Conservation (phyloP, 2,113 vertebrate genomes). For the Macroglossus sobrinus region DNA sequence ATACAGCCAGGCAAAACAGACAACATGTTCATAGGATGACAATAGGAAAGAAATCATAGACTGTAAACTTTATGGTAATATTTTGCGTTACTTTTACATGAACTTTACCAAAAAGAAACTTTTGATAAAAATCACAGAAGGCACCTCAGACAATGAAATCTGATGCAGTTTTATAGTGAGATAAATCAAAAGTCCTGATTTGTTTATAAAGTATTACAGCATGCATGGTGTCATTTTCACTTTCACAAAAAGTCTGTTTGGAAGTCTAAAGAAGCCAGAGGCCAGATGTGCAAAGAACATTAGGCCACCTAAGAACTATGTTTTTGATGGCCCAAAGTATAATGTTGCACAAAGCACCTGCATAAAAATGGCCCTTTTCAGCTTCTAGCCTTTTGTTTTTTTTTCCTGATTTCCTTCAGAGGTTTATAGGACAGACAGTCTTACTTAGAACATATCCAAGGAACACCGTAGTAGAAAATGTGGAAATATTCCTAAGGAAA, state of each 20-base stretch:
- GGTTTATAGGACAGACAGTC: not conserved
- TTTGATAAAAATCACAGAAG: constrained; percentile 33
- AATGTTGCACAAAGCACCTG: not conserved
- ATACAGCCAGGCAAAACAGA: not conserved
- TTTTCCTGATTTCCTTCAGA: not conserved
- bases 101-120: not conserved
- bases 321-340: not conserved
- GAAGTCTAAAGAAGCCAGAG: not conserved
- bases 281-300: constrained; percentile 43
- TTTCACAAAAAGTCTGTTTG: constrained; percentile 26
- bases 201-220: constrained; percentile 8
- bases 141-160: not conserved
- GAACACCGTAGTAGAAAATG: constrained; percentile 28
- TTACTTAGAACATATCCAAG: constrained; percentile 40
- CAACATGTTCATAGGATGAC: not conserved
- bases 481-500: not conserved
- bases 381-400: not conserved
- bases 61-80: not conserved
- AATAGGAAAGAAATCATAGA: not conserved
- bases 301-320: constrained; percentile 36
- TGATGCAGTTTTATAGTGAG: not conserved
- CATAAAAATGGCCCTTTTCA: not conserved
- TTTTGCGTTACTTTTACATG: not conserved
- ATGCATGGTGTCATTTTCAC: constrained; percentile 14
- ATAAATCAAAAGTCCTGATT: not conserved